These are phyloP conservation scores for Hydrocynus forskahlii DNA, from an alignment of 2,797 vertebrate genomes.

Conservation along the genomic window DNA sequence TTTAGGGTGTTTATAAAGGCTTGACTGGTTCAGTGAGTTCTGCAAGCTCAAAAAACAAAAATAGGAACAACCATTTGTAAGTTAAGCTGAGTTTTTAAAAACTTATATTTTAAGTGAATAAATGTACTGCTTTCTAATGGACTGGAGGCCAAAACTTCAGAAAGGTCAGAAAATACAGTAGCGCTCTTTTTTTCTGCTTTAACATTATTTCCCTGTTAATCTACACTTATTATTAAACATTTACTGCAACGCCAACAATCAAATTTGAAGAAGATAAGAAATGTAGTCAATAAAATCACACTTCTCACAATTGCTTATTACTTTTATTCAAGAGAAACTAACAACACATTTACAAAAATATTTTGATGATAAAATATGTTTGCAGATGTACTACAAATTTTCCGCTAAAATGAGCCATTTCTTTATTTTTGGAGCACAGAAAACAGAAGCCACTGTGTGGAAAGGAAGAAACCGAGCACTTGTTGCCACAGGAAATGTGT, in stretches of 20 bases:
- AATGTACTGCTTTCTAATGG: too few relatives aligned
- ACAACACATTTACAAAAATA: too few relatives aligned
- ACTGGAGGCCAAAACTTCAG: too few relatives aligned
- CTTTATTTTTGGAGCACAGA: not conserved
- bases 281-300: not conserved
- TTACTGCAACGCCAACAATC: not conserved
- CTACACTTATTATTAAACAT: too few relatives aligned
- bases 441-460: slow-evolving; percentile 24
- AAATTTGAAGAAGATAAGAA: not conserved
- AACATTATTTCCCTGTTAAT: too few relatives aligned
- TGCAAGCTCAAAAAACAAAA: too few relatives aligned
- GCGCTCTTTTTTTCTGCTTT: not conserved
- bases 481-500: slow-evolving; percentile 23
- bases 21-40: too few relatives aligned
- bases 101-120: too few relatives aligned
- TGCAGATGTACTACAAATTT: not conserved
- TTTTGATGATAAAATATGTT: not conserved
- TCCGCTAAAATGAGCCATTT: slow-evolving; percentile 7
- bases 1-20: too few relatives aligned
- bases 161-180: too few relatives aligned
- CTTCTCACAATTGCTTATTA: not conserved
- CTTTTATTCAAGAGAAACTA: not conserved
- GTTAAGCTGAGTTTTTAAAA: too few relatives aligned
- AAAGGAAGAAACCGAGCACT: slow-evolving; percentile 25
- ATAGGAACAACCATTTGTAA: too few relatives aligned